Evolutionary conservation across 1,140 invertebrate genomes (phyloP).

Genomic region (Drosophila elegans): DNA sequence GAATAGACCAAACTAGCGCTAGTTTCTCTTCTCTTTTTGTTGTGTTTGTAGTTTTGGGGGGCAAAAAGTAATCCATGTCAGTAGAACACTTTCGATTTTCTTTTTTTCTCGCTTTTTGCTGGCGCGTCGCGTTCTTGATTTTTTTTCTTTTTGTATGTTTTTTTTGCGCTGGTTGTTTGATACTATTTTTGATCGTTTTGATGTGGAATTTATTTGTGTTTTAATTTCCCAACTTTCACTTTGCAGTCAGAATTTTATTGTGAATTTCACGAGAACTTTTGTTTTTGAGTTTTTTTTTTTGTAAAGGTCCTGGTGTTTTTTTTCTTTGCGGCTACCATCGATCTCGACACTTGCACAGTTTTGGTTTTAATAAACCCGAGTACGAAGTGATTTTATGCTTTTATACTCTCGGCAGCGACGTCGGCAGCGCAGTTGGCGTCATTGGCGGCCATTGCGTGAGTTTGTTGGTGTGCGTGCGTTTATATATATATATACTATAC

Average conservation of each 20-base stretch:
- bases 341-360: constrained; percentile 82
- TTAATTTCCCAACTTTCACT: constrained; percentile 56
- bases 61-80: constrained; percentile 83
- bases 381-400: constrained; percentile 84
- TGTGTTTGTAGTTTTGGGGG: constrained; percentile 46
- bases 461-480: background rate
- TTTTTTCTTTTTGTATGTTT: constrained; percentile 12
- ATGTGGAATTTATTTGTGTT: constrained; percentile 31
- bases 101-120: constrained; percentile 46
- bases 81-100: constrained; percentile 84
- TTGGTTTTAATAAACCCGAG: constrained; percentile 84
- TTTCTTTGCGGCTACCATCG: constrained; percentile 25
- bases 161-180: constrained; percentile 20
- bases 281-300: constrained; percentile 8
- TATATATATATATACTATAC: background rate
- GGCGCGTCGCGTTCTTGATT: constrained; percentile 56
- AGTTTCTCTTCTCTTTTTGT: constrained; percentile 60
- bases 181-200: constrained; percentile 27
- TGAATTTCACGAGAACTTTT: constrained; percentile 36
- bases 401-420: constrained; percentile 69
- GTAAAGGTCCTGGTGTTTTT: constrained; percentile 8
- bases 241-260: constrained; percentile 16
- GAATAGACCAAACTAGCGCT: constrained; percentile 67
- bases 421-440: constrained; percentile 45
- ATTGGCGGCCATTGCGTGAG: constrained; percentile 55